phyloP scores from a whole-genome alignment of 2,113 vertebrate species.

The Lepus europaeus region DNA sequence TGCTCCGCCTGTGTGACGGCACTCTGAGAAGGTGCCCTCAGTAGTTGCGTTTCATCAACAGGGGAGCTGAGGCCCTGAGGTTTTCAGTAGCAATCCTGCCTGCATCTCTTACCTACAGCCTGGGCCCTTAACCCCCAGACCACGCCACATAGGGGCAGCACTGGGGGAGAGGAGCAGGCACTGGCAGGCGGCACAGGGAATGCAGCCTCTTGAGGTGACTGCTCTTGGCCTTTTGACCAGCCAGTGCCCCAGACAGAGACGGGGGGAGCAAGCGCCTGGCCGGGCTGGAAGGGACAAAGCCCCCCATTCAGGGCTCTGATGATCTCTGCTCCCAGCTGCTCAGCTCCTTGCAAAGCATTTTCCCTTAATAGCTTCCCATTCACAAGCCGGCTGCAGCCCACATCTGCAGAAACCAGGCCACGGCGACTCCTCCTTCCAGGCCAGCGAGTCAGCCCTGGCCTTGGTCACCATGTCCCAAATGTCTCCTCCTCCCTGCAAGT shows the following conservation, averaged over 20 bases:
- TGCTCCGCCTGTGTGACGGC: not conserved
- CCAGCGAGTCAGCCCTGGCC: slow-evolving; percentile 39
- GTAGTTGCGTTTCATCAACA: not conserved
- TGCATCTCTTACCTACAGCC: not conserved
- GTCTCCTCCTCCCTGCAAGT: slow-evolving; percentile 42
- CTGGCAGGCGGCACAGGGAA: not conserved
- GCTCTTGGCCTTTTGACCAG: slow-evolving; percentile 49
- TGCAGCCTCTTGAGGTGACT: not conserved
- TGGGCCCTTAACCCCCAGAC: not conserved
- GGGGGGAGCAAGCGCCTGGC: slow-evolving; percentile 10
- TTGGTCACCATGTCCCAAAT: slow-evolving; percentile 40
- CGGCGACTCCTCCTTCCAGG: slow-evolving; percentile 71
- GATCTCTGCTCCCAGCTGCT: slow-evolving; percentile 79
- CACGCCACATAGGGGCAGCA: not conserved
- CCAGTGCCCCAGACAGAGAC: slow-evolving; percentile 65
- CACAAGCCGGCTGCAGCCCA: slow-evolving; percentile 72
- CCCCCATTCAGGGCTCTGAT: slow-evolving; percentile 63
- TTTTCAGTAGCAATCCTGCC: not conserved
- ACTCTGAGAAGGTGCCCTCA: not conserved
- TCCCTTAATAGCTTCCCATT: slow-evolving; percentile 84
- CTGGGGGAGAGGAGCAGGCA: not conserved
- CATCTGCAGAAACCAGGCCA: slow-evolving; percentile 83
- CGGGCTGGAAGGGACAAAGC: slow-evolving; percentile 67
- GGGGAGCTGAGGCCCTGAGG: not conserved
- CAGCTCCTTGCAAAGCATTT: slow-evolving; percentile 83